Base-by-base conservation (phyloP, 2,888 invertebrate genomes). In the Prenolepis imparis region DNA sequence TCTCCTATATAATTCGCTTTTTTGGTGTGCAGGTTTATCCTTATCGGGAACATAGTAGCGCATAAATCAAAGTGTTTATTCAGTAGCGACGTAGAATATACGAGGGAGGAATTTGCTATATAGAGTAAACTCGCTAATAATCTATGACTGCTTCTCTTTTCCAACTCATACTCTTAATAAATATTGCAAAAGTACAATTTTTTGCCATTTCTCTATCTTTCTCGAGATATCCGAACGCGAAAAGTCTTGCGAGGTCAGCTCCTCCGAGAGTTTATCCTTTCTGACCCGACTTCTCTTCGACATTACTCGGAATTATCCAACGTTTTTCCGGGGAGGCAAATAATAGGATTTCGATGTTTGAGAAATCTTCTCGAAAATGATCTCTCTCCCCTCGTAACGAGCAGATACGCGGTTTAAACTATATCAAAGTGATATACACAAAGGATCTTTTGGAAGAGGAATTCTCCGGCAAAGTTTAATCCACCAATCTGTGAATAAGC, bases 31-130 rank as follows among this genome's bases (percentile, higher is more conserved):
- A 3, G 90, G 91, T 91, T 92, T 92, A 92, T 93, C 92, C 92
- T 93, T 93, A 93, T 93, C 93, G 91, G 89, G 87, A 90, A 88
- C 90, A 91, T 88, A 90, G 88, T 91, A 91, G 89, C 91, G 91
- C 91, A 92, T 93, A 93, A 93, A 93, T 93, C 93, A 93, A 92
- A 93, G 92, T 92, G 93, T 93, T 93, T 93, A 92, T 92, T 91
- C 91, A 85, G 89, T 89, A 88, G 90, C 78, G 74, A 67, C 75
- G 72, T 44, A 70, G 77, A 75, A 75, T 78, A 75, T 57, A 72
- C 70, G 64, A 77, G 70, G 59, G 63, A 1, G 36, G 75, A 77
- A 32, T 57, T 57, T 72, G 52, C 24, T 21, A 3, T 32, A 24
- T 70, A 75, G 89, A 87, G 89, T 89, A 90, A 91, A 88, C 92